Conservation (phyloP, 2,113 vertebrate species). For the Hippoglossus stenolepis region DNA sequence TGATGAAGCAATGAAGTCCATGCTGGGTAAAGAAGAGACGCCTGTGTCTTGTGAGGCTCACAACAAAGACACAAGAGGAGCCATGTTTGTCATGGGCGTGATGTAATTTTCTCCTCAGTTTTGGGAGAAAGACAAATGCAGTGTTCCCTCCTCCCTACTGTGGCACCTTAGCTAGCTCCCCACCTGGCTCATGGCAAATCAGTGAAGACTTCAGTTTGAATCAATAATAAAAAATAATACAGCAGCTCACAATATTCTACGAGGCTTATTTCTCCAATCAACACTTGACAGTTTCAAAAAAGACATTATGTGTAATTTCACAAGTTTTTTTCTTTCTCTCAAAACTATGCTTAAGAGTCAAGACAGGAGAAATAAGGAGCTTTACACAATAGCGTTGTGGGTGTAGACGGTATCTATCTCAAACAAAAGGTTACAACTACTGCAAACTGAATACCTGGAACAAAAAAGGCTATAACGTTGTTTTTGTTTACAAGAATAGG, state of each 20-base stretch:
- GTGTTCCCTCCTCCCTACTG: conserved; percentile 57
- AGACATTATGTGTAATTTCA: conserved; percentile 33
- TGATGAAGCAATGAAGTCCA: background rate
- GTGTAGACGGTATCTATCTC: conserved; percentile 27
- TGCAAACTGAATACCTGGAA: conserved; percentile 26
- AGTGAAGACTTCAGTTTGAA: background rate
- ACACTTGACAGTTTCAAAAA: conserved; percentile 23
- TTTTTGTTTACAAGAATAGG: conserved; percentile 10
- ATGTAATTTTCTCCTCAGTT: conserved; percentile 65
- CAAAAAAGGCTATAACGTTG: conserved; percentile 27
- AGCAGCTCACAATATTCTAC: too few relatives aligned
- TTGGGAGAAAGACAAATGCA: conserved; percentile 36
- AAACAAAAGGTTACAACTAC: conserved; percentile 47
- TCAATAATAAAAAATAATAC: too few relatives aligned
- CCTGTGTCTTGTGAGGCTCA: conserved; percentile 36
- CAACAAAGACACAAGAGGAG: conserved; percentile 48
- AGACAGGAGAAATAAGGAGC: conserved; percentile 21
- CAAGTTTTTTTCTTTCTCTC: background rate
- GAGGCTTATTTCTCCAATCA: too few relatives aligned
- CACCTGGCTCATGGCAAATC: conserved; percentile 65
- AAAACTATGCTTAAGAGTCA: conserved; percentile 18
- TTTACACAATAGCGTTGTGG: conserved; percentile 39
- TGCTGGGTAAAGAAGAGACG: background rate
- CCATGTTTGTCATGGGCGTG: conserved; percentile 56
- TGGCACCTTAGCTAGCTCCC: conserved; percentile 69